Conservation (phyloP, 2,888 invertebrate species). For the Choristoneura rosaceana region DNA sequence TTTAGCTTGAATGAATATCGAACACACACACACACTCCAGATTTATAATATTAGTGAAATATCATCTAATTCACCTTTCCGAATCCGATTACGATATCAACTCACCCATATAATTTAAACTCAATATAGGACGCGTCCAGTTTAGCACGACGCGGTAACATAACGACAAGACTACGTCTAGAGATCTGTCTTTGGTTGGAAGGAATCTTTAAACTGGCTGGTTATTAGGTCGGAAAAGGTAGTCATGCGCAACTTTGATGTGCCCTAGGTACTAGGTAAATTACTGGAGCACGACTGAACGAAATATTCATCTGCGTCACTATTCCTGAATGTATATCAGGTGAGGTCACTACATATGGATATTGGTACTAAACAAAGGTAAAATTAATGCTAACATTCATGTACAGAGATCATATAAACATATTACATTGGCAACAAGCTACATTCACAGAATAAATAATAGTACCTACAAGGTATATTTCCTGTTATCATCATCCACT, state of each 20-base stretch:
- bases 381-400: too few relatives aligned
- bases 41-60: not conserved
- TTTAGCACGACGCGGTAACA: constrained; percentile 50
- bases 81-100: constrained; percentile 41
- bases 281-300: constrained; percentile 37
- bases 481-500: constrained; percentile 1
- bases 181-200: constrained; percentile 52
- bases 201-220: constrained; percentile 61
- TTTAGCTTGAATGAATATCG: too few relatives aligned
- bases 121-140: constrained; percentile 60
- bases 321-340: not conserved
- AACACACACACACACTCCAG: too few relatives aligned
- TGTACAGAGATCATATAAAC: not conserved
- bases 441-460: too few relatives aligned
- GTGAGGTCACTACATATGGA: not conserved
- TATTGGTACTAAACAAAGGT: too few relatives aligned
- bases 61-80: constrained; percentile 11
- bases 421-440: not conserved
- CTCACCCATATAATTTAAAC: constrained; percentile 70
- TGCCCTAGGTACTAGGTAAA: constrained; percentile 22
- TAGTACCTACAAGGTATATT: not conserved
- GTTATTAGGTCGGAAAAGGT: constrained; percentile 71
- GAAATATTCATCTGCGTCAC: not conserved
- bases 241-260: constrained; percentile 57
- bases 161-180: constrained; percentile 49